Conservation (phyloP, 1,140 invertebrate species). For the Hycleus cichorii region DNA sequence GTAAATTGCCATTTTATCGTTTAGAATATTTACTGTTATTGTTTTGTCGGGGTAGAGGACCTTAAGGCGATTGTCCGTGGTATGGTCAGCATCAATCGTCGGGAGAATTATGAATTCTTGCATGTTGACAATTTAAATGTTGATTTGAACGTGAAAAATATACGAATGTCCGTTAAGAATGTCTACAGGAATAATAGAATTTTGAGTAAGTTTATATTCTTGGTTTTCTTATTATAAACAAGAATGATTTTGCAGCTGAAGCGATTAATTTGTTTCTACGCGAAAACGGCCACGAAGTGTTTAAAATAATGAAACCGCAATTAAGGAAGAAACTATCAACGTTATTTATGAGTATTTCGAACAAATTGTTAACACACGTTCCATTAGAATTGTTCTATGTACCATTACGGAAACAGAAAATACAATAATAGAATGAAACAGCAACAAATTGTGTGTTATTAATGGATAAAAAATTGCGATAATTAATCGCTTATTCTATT, state of each 20-base stretch:
- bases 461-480: neutral
- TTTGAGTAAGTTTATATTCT: conserved; percentile 50
- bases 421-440: neutral
- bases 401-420: conserved; percentile 36
- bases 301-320: conserved; percentile 62
- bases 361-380: conserved; percentile 56
- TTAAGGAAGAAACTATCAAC: conserved; percentile 54
- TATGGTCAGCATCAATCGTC: conserved; percentile 44
- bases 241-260: conserved; percentile 49
- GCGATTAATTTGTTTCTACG: conserved; percentile 65
- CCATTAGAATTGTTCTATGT: conserved; percentile 53
- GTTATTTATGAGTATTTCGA: conserved; percentile 57
- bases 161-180: conserved; percentile 57
- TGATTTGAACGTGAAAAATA: conserved; percentile 55
- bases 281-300: conserved; percentile 61
- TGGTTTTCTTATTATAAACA: neutral
- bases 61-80: conserved; percentile 56
- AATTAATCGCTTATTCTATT: no score
- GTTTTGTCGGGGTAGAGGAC: conserved; percentile 43
- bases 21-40: neutral
- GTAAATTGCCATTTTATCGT: conserved; percentile 31
- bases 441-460: neutral
- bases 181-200: conserved; percentile 64
- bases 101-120: conserved; percentile 48
- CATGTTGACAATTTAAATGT: conserved; percentile 56